Conservation (phyloP, 2,113 vertebrate genomes). For the Strix aluco region DNA sequence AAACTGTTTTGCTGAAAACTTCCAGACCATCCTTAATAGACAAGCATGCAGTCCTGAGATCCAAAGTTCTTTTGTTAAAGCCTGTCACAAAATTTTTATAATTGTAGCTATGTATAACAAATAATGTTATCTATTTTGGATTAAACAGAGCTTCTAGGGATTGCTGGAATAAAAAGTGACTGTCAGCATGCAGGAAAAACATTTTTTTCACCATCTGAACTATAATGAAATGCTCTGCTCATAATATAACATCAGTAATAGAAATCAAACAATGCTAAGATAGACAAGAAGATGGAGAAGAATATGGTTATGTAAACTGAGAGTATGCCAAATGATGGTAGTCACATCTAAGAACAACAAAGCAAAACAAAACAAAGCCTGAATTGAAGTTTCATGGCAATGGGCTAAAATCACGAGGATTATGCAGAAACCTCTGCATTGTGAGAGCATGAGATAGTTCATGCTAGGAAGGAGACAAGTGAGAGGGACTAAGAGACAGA, state of each 20-base stretch:
- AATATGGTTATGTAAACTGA: not conserved
- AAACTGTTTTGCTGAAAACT: not conserved
- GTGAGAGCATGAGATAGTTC: not conserved
- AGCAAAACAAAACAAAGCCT: not conserved
- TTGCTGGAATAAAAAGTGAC: not conserved
- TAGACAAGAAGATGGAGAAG: not conserved
- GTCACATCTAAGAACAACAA: slow-evolving; percentile 1
- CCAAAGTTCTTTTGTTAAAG: not conserved
- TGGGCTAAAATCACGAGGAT: not conserved
- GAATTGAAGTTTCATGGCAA: fast-evolving
- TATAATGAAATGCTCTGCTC: not conserved
- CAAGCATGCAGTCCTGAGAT: not conserved
- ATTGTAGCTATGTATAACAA: not conserved
- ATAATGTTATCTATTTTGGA: not conserved
- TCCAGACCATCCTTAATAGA: not conserved
- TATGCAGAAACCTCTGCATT: not conserved
- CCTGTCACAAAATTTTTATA: not conserved
- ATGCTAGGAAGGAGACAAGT: not conserved
- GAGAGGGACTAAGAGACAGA: not conserved
- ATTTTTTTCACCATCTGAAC: not conserved
- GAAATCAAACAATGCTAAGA: not conserved
- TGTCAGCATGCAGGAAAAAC: not conserved
- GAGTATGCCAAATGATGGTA: not conserved
- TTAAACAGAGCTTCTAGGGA: not conserved
- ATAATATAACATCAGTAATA: not conserved